Conservation (phyloP, 2,113 vertebrate genomes). For the Dromaius novaehollandiae region DNA sequence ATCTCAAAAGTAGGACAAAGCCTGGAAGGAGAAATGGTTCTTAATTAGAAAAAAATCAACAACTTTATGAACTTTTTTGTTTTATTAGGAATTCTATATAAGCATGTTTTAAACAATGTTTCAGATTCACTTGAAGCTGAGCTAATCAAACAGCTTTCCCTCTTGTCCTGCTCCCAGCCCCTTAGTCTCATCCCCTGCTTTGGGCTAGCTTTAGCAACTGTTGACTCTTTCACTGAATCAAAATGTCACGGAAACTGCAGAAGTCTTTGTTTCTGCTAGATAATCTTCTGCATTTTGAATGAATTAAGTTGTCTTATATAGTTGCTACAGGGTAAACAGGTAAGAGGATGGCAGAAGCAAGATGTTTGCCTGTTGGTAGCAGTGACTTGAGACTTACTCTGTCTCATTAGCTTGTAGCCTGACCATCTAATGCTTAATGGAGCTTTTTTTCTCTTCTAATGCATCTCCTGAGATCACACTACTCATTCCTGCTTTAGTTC, state of each 20-base stretch:
- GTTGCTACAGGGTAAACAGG: not conserved
- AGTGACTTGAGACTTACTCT: not conserved
- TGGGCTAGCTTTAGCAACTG: not conserved
- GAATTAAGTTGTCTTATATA: not conserved
- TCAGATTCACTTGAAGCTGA: not conserved
- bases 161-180: not conserved
- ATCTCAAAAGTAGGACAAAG: not conserved
- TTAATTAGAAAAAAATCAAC: not conserved
- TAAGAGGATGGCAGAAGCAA: not conserved
- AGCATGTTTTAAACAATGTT: not conserved
- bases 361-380: no score
- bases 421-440: not conserved
- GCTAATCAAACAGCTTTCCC: not conserved
- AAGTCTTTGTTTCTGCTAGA: not conserved
- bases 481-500: not conserved
- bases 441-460: not conserved
- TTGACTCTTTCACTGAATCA: not conserved
- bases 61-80: no score
- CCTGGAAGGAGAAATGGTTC: not conserved
- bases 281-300: not conserved
- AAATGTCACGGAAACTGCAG: not conserved
- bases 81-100: not conserved
- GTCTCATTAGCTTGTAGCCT: not conserved
- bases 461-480: not conserved
- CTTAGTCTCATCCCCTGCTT: not conserved